These are phyloP conservation scores for Diabrotica undecimpunctata DNA, from an alignment of 1,140 invertebrate genomes.

Conservation along the genomic window DNA sequence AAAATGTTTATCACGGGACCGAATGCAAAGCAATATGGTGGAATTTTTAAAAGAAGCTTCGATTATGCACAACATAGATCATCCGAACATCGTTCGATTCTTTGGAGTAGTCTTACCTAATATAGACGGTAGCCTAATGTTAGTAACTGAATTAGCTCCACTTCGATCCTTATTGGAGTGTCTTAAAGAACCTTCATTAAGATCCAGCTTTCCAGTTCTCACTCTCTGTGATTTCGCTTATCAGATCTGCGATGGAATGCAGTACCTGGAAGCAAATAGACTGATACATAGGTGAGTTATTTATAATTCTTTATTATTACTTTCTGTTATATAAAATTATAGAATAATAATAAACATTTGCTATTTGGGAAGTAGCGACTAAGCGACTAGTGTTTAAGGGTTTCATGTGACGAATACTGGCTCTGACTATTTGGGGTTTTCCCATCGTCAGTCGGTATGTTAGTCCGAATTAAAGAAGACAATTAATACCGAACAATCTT, in stretches of 20 bases:
- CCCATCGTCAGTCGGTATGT: too few relatives aligned
- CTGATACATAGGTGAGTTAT: slow-evolving; percentile 75
- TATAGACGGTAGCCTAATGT: slow-evolving; percentile 78
- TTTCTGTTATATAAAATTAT: too few relatives aligned
- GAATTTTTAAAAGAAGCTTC: slow-evolving; percentile 97
- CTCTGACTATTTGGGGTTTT: too few relatives aligned
- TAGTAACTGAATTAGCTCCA: slow-evolving; percentile 94
- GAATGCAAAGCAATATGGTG: slow-evolving; percentile 92
- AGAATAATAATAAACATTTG: too few relatives aligned
- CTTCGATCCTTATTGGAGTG: slow-evolving; percentile 87
- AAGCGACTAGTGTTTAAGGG: too few relatives aligned
- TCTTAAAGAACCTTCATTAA: slow-evolving; percentile 84
- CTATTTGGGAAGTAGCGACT: too few relatives aligned
- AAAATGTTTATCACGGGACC: slow-evolving; percentile 89
- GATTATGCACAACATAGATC: slow-evolving; percentile 96
- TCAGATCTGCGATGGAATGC: slow-evolving; percentile 96
- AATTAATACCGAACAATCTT: too few relatives aligned
- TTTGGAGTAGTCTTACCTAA: slow-evolving; percentile 95
- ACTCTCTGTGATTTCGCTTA: slow-evolving; percentile 87
- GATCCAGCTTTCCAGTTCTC: slow-evolving; percentile 84
- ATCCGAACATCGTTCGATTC: slow-evolving; percentile 93
- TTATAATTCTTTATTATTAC: too few relatives aligned
- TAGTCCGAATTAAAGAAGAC: too few relatives aligned
- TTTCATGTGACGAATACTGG: too few relatives aligned
- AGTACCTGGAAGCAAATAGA: slow-evolving; percentile 88